Conservation (phyloP, 1,140 invertebrate species). For the Eriocheir sinensis region DNA sequence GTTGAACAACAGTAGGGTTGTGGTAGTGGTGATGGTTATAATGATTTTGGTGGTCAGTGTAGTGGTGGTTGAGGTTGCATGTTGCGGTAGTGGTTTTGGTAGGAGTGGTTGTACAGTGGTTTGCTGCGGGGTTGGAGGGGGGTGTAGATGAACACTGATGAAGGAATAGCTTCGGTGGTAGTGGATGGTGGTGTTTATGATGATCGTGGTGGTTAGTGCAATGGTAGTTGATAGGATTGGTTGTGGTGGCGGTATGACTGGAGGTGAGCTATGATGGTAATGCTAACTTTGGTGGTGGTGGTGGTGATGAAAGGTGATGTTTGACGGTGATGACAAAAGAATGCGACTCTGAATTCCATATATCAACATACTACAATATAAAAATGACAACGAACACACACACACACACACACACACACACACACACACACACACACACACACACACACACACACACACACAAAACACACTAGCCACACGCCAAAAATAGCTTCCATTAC, state of each 20-base stretch:
- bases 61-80: not conserved
- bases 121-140: too few relatives aligned
- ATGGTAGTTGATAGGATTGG: too few relatives aligned
- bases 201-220: too few relatives aligned
- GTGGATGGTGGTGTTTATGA: too few relatives aligned
- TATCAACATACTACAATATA: too few relatives aligned
- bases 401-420: not conserved
- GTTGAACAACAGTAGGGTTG: not conserved
- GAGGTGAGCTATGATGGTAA: too few relatives aligned
- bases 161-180: too few relatives aligned
- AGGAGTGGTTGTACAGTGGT: too few relatives aligned
- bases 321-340: not conserved
- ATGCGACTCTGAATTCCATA: too few relatives aligned
- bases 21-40: not conserved
- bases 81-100: not conserved
- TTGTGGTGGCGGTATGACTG: too few relatives aligned
- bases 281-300: too few relatives aligned
- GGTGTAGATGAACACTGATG: too few relatives aligned
- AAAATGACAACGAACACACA: not conserved
- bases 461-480: not conserved
- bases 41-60: not conserved
- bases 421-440: constrained; percentile 22
- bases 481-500: not conserved
- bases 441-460: not conserved
- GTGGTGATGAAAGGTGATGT: constrained; percentile 3